Evolutionary conservation across 2,888 invertebrate genomes (phyloP), one percentile per base, ranked within the genome.

Genomic region (Fragum whitleyi): DNA sequence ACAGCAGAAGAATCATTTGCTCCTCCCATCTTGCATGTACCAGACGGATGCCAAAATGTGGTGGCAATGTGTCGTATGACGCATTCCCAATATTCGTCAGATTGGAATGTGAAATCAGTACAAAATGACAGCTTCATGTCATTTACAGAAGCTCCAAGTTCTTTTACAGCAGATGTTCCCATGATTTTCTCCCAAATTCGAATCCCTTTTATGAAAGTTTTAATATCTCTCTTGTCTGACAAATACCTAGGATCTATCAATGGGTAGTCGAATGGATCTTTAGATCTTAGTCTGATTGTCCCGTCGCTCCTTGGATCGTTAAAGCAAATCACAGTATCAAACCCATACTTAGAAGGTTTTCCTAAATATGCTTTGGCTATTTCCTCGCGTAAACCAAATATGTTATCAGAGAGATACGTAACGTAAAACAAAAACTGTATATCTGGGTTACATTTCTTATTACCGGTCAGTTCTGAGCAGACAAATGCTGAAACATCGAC

Each of bases 21-120:
- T 19, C 81, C 91, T 0, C 96, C 97, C 91, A 97, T 96, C 26
- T 96, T 95, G 89, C 97, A 96, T 0, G 96, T 96, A 1, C 97
- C 97, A 0, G 96, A 96, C 0, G 96, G 96, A 93, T 97, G 97
- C 92, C 82, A 86, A 16, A 81, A 69, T 0, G 83, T 85, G 6
- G 62, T 65, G 0, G 85, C 78, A 9, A 81, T 57, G 11, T 79
- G 73, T 21, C 77, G 53, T 16, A 85, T 57, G 5, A 78, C 23
- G 62, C 86, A 88, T 28, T 42, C 74, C 88, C 88, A 88, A 65
- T 83, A 87, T 11, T 70, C 79, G 65, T 87, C 85, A 5, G 81
- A 74, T 21, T 74, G 79, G 59, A 82, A 82, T 9, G 71, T 23
- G 23, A 76, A 74, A 11, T 79, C 42, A 0, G 73, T 69, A 29